phyloP scores from a whole-genome alignment of 2,797 vertebrate genomes.

The Gouania willdenowi region DNA sequence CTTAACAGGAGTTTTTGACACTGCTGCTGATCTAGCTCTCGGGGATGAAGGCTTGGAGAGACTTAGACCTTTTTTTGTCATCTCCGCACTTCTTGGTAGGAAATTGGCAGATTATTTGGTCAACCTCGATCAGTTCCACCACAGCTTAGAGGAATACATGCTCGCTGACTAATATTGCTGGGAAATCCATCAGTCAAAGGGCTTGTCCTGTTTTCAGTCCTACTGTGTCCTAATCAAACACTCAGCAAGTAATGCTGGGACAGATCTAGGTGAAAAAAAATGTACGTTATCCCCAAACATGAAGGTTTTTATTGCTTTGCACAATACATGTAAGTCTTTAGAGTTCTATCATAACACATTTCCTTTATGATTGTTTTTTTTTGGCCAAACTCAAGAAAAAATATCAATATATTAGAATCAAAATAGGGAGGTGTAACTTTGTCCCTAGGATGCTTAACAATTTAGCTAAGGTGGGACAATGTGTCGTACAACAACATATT shows the following conservation, averaged over 20 bases:
- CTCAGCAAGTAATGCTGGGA: constrained; percentile 27
- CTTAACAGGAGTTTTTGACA: constrained; percentile 65
- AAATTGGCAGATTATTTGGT: constrained; percentile 83
- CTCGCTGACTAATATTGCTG: constrained; percentile 69
- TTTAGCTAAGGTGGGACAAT: no score
- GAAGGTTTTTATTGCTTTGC: constrained; percentile 48
- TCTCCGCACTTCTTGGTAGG: constrained; percentile 72
- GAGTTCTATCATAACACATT: no score
- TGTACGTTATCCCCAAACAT: constrained; percentile 37
- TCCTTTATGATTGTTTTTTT: no score
- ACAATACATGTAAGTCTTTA: no score
- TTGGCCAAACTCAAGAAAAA: no score
- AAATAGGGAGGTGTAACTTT: no score
- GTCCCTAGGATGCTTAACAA: no score
- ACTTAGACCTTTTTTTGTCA: constrained; percentile 72
- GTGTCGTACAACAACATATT: no score
- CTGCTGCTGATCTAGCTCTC: constrained; percentile 77
- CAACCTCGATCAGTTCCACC: constrained; percentile 80
- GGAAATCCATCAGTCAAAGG: constrained; percentile 73
- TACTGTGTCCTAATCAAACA: constrained; percentile 55
- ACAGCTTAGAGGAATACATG: constrained; percentile 70
- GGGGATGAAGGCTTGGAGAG: constrained; percentile 67
- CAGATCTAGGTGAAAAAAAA: constrained; percentile 42
- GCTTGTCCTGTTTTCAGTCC: constrained; percentile 58
- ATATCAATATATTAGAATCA: no score